Conservation (phyloP, 2,888 invertebrate genomes). For the Cerastis rubricosa region DNA sequence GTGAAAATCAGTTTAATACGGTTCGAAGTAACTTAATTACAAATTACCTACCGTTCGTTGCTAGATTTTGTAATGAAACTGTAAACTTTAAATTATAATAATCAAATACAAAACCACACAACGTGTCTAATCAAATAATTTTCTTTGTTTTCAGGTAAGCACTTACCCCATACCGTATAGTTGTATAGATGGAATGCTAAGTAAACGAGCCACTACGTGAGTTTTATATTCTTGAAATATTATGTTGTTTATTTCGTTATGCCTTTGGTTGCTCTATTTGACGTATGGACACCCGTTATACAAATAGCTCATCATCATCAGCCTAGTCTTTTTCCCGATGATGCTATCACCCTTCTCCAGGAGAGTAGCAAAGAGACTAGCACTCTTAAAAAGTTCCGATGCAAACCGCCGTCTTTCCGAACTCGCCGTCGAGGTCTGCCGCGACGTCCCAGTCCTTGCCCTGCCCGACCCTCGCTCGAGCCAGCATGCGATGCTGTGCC, state of each 20-base stretch:
- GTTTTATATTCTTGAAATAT: not conserved
- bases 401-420: too few relatives aligned
- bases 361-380: too few relatives aligned
- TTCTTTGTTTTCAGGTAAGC: constrained; percentile 83
- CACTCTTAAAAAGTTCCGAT: too few relatives aligned
- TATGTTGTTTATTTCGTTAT: too few relatives aligned
- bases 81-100: not conserved
- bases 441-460: too few relatives aligned
- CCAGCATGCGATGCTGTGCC: too few relatives aligned
- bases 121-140: constrained; percentile 10
- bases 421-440: too few relatives aligned
- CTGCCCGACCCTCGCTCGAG: too few relatives aligned
- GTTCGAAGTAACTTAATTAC: constrained; percentile 2
- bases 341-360: too few relatives aligned
- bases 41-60: not conserved
- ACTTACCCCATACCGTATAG: constrained; percentile 69
- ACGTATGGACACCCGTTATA: not conserved
- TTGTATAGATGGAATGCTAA: constrained; percentile 81
- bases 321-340: too few relatives aligned
- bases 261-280: not conserved
- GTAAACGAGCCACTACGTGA: constrained; percentile 81
- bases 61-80: not conserved
- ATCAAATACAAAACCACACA: not conserved
- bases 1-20: constrained; percentile 11
- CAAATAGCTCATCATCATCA: not conserved